Base-by-base conservation (phyloP, 2,113 vertebrate genomes). In the Clupea harengus region DNA sequence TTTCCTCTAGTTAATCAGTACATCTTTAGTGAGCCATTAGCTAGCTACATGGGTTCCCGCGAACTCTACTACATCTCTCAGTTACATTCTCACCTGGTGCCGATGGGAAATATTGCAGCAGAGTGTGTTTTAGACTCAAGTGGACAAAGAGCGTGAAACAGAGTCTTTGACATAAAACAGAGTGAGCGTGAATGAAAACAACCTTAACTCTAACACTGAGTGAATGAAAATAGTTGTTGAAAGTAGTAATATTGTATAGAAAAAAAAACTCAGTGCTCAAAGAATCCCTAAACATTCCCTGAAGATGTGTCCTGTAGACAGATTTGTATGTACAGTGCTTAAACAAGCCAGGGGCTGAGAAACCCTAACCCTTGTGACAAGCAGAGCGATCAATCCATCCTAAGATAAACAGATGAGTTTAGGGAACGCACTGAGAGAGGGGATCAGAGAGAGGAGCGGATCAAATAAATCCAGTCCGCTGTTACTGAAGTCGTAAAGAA, bases 381-480 rank as follows among this genome's bases (percentile, higher is more conserved):
- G 82, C 25, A 6, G 82, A 54, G 82, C 6, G 25, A 89, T 85
- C 88, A 81, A 46, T 67, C 72, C 83, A 81, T 60, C 57, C 45
- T 44, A 4, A 32, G 22, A 15, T 87, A 85, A 87, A 86, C 85
- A 87, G 57, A 86, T 84, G 84, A 87, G 82, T 82, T n/a, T 45
- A 49, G 15, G 81, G 13, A 39, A 32, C 28, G 64, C 25, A 32
- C 64, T 39, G 28, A 78, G 72, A 78, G 32, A 32, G 84, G 25
- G 25, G 13, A 39, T 78, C 72, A 78, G 25, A 78, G 72, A 78
- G 28, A 32, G 72, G 13, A 39, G 28, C 72, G 3, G 6, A 28
- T 17, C 28, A 17, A 11, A 78, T 78, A 32, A 78, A 78, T 78
- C 72, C 72, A 39, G 72, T 15, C 1, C 13, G 28, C 72, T 15